A percentile compares a stretch with the other conserved stretches of the same genome.
These are phyloP conservation scores for Amphipoea lucens DNA, from an alignment of 2,888 invertebrate genomes.

Conservation along the genomic window DNA sequence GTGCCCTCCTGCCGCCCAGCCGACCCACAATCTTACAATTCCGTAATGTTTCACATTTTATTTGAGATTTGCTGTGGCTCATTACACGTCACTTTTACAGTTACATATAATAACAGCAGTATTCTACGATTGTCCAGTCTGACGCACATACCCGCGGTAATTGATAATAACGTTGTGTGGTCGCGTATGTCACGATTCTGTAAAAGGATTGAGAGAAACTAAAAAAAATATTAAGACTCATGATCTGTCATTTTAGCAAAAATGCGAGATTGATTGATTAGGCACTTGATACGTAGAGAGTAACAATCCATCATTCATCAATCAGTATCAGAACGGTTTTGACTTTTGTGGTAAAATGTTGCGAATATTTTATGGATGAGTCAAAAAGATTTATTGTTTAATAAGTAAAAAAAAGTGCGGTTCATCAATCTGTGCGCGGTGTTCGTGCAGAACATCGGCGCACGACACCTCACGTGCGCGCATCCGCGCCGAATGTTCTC, in stretches of 20 bases:
- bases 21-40: constrained; percentile 87
- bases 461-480: constrained; percentile 74
- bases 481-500: constrained; percentile 76
- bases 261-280: constrained; percentile 49
- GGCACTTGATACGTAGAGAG: constrained; percentile 6
- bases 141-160: constrained; percentile 63
- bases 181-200: constrained; percentile 45
- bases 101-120: constrained; percentile 78
- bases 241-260: constrained; percentile 29
- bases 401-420: constrained; percentile 56
- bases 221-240: constrained; percentile 26
- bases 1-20: constrained; percentile 84
- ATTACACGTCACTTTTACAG: constrained; percentile 81
- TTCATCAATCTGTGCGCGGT: constrained; percentile 70
- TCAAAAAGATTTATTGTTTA: constrained; percentile 53
- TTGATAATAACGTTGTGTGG: constrained; percentile 62
- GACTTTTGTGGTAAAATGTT: constrained; percentile 33
- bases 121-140: constrained; percentile 72
- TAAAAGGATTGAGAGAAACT: constrained; percentile 17
- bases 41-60: constrained; percentile 87
- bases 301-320: constrained; percentile 45
- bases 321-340: constrained; percentile 40
- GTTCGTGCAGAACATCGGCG: constrained; percentile 63
- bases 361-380: constrained; percentile 44
- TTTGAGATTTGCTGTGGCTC: constrained; percentile 83